phyloP scores from a whole-genome alignment of 2,888 invertebrate genomes.

The Prosopocoilus inquinatus region DNA sequence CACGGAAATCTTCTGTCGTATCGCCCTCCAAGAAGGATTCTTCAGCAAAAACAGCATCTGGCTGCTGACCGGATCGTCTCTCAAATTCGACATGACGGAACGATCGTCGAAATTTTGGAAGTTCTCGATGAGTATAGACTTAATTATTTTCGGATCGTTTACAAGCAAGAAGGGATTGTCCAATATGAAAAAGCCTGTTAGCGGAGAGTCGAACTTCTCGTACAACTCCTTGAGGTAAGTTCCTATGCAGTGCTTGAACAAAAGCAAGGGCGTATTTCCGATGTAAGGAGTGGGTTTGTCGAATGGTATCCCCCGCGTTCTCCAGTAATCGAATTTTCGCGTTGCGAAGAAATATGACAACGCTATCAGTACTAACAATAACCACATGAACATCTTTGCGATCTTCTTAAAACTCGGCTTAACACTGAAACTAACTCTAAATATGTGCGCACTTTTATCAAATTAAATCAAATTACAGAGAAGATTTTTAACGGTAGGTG shows the following conservation, averaged over 20 bases:
- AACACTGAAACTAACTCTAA: too few relatives aligned
- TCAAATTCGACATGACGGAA: conserved; percentile 46
- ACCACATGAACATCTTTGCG: too few relatives aligned
- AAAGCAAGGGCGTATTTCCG: too few relatives aligned
- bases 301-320: too few relatives aligned
- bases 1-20: conserved; percentile 55
- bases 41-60: conserved; percentile 50
- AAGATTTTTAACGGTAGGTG: too few relatives aligned
- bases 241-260: conserved; percentile 35
- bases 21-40: conserved; percentile 55
- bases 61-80: conserved; percentile 47
- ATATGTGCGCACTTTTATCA: too few relatives aligned
- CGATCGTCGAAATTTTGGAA: conserved; percentile 53
- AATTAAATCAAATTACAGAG: too few relatives aligned
- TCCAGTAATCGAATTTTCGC: too few relatives aligned
- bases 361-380: too few relatives aligned
- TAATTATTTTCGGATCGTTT: conserved; percentile 51
- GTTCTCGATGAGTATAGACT: conserved; percentile 51
- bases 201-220: conserved; percentile 36
- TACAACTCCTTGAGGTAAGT: conserved; percentile 39
- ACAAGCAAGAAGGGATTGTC: conserved; percentile 52
- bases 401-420: too few relatives aligned
- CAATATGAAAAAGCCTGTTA: conserved; percentile 54
- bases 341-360: too few relatives aligned
- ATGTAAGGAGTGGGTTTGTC: too few relatives aligned